Base-by-base conservation (phyloP, 2,888 invertebrate genomes). In the Ferrisia virgata region DNA sequence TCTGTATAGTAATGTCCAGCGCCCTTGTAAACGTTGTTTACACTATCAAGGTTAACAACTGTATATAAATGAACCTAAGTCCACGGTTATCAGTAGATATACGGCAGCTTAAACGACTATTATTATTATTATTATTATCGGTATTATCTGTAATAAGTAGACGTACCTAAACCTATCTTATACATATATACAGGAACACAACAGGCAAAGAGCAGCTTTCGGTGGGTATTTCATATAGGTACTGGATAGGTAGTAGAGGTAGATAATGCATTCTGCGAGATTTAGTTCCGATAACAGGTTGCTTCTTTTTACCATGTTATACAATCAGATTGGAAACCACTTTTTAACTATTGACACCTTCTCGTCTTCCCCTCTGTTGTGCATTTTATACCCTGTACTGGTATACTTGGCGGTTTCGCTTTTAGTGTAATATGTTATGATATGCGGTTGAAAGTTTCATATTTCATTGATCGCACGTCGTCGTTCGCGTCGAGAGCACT, bases 21-120 rank as follows among this genome's bases (percentile, higher is more conserved):
- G 72, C 72, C 72, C 72, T 72, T 72, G 72, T 33, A 31, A 64
- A 64, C 33, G 72, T 72, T 72, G 72, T 72, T 72, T 72, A 72
- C 72, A 72, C 33, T 72, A 72, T 18, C 72, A 72, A 72, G 72
- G 72, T 36, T 33, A 33, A 72, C 72, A 33, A 72, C 72, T 72
- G n/a, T n/a, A n/a, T n/a, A n/a, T n/a, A 72, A 72, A 72, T n/a
- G 72, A 72, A 33, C 72, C 33, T 72, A 72, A 72, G 33, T 72
- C 72, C 72, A 72, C 72, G 72, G 72, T 72, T 72, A 72, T 72
- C 72, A 15, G 72, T 72, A 72, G 13, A n/a, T n/a, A n/a, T n/a
- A 43, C 43, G 47, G 18, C 47, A 6, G 47, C 18, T 33, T n/a
- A 33, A 33, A 33, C 72, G 15, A 72, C 33, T 33, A 72, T 33